Evolutionary conservation across 2,888 invertebrate genomes (phyloP), one percentile per base, ranked within the genome.

Genomic region (Amphipoea lucens): DNA sequence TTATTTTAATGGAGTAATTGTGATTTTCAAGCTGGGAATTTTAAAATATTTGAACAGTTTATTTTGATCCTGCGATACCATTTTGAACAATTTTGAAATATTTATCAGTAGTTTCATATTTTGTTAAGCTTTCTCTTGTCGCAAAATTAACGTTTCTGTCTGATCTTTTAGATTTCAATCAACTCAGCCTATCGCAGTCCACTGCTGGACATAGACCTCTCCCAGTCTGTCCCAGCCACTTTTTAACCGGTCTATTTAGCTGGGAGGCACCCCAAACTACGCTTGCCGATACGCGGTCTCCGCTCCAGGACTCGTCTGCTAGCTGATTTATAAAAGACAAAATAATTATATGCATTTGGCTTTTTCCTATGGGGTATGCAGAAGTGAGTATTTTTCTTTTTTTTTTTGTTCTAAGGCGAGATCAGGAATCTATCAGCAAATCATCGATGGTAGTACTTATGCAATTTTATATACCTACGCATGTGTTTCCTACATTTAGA

Each of bases 1-100:
- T 74, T 80, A 66, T 85, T 85, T 80, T 70, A 40, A 70, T 48
- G 42, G 48, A 70, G 29, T 63, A 45, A 57, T 74, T 87, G n/a
- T 60, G 20, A 83, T 54, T 45, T 29, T 29, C n/a, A n/a, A 4
- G 42, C 0, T 78, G 42, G 7, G 6, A 51, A 63, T 14, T 68
- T 67, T 20, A 7, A 11, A 69, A 69, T 54, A 40, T 60, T 29
- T 60, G 11, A 29, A 45, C 12, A 42, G n/a, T 5, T 29, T 9
- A 23, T 70, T 70, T 51, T 65, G 0, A 23, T 20, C n/a, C 20
- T 57, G 29, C 0, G 3, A 11, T 3, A 65, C 4, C 7, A 40
- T 40, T 78, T 48, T n/a, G 4, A 57, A 11, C 12, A 11, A 12
- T 54, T 45, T 78, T 23, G 6, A 62, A 57, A 40, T 23, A 40